Evolutionary conservation across 1,140 invertebrate genomes (phyloP), one percentile per base, ranked within the genome.

Genomic region (Sycophila sp.): DNA sequence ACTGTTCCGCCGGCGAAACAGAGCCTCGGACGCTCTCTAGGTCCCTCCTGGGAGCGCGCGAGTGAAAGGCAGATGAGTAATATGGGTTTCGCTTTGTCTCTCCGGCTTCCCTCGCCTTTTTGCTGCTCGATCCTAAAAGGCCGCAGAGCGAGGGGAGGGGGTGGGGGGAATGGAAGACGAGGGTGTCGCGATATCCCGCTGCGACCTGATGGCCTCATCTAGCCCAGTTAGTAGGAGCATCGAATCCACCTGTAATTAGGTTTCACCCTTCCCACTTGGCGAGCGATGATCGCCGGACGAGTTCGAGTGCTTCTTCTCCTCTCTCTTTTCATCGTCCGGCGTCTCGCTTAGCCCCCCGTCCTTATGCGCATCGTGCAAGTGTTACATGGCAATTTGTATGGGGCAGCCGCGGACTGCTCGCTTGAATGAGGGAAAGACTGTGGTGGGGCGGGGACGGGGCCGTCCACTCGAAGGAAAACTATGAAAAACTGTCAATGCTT

Each of bases 161-260:
- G 69, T 17, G 68, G 55, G 17, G 24, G 47, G 15, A 60, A 40
- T 19, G n/a, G 56, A 38, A 72, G 74, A 77, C 75, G 77, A 80
- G 81, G 79, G 80, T 82, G 81, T 83, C 81, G 77, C 81, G 81
- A 82, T 74, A 74, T 75, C 81, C 82, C 71, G 82, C 81, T 83
- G 82, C 49, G 82, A 74, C 71, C 76, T 81, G 80, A 81, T 81
- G 77, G 76, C 69, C 74, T 77, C 76, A 76, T 77, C 73, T 76
- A 77, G 69, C 47, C 8, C 11, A 13, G 51, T 15, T 66, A 26
- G 26, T 36, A 36, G n/a, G 24, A 53, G 22, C 24, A 30, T 36
- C 53, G 60, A 53, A 68, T 73, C 36, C 45, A 71, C 40, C 73
- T 76, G 77, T 80, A 80, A 81, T 81, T 80, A 80, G 73, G 68